phyloP scores from a whole-genome alignment of 2,888 invertebrate genomes.

The Amiota communis region DNA sequence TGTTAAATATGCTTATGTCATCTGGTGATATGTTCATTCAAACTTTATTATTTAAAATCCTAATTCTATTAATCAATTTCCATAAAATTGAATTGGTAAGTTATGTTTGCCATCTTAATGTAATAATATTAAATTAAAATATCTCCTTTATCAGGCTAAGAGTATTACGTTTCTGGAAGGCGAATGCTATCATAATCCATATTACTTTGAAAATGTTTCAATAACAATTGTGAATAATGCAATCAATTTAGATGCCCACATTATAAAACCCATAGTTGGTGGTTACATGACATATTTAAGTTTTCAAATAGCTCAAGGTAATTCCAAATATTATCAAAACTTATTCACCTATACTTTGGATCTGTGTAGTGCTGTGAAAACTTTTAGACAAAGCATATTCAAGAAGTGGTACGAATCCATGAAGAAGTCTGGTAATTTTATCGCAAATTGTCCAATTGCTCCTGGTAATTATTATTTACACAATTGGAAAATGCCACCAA shows the following conservation, averaged over 20 bases:
- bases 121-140: no score
- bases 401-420: constrained; percentile 13
- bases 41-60: no score
- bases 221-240: constrained; percentile 16
- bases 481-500: not conserved
- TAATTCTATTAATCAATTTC: no score
- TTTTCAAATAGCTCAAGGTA: constrained; percentile 31
- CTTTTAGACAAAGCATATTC: not conserved
- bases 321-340: constrained; percentile 30
- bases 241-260: constrained; percentile 13
- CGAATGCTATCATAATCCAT: no score
- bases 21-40: no score
- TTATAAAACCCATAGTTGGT: constrained; percentile 10
- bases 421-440: constrained; percentile 28
- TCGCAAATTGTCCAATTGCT: constrained; percentile 25
- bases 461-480: constrained; percentile 23
- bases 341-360: constrained; percentile 44
- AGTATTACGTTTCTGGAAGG: no score
- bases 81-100: no score
- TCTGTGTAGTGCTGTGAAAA: not conserved
- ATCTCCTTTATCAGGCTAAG: no score
- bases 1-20: no score
- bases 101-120: no score
- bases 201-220: no score
- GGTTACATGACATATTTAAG: constrained; percentile 36